These are phyloP conservation scores for Melinaea marsaeus DNA, from an alignment of 2,888 invertebrate species.

Conservation along the genomic window DNA sequence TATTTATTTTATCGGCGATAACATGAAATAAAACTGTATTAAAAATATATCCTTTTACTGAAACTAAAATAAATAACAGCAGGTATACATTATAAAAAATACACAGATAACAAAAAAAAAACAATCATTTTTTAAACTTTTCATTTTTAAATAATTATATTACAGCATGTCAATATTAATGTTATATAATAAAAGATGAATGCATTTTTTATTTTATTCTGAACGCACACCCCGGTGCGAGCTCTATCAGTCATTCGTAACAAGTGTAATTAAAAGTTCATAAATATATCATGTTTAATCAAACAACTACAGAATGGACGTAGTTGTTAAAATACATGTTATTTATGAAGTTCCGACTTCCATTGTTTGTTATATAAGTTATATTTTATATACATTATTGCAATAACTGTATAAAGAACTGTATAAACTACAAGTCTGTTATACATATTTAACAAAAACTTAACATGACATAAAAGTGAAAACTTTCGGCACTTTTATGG, in stretches of 20 bases:
- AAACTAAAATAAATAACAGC: no score
- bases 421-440: no score
- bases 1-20: no score
- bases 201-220: constrained; percentile 30
- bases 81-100: no score
- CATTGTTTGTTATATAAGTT: neutral
- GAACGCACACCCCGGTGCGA: constrained; percentile 23
- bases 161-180: constrained; percentile 2
- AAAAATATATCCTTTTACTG: no score
- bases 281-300: constrained; percentile 34
- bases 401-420: no score
- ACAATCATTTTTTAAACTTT: no score
- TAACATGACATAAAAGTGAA: no score
- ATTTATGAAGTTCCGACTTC: neutral
- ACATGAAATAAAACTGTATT: no score
- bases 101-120: no score
- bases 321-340: neutral
- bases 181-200: constrained; percentile 18
- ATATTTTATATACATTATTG: no score
- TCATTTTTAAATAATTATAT: neutral
- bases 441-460: no score
- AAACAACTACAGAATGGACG: constrained; percentile 18
- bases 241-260: constrained; percentile 31
- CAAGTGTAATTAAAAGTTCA: constrained; percentile 37
- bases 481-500: constrained; percentile 9